These are phyloP conservation scores for Acleris laterana DNA, from an alignment of 2,888 invertebrate genomes.

Conservation along the genomic window DNA sequence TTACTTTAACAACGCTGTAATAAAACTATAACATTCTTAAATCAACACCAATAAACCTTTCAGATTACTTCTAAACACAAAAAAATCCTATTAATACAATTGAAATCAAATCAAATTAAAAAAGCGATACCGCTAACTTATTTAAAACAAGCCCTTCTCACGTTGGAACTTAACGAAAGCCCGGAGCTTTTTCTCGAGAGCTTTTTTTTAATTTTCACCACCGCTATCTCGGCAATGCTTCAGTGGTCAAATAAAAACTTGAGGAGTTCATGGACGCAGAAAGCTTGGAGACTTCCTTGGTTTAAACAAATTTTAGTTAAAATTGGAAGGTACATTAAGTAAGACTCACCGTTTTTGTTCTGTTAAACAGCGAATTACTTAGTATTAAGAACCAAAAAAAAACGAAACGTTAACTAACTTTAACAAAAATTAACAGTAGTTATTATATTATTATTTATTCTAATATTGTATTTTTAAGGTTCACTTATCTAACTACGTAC, in stretches of 20 bases:
- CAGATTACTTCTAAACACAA: constrained; percentile 11
- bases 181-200: constrained; percentile 59
- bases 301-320: constrained; percentile 32
- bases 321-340: too few relatives aligned
- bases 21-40: too few relatives aligned
- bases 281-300: constrained; percentile 42
- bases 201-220: constrained; percentile 80
- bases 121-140: constrained; percentile 39
- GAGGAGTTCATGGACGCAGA: constrained; percentile 70
- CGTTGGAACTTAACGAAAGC: constrained; percentile 48
- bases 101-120: constrained; percentile 46
- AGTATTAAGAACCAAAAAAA: too few relatives aligned
- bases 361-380: too few relatives aligned
- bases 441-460: too few relatives aligned
- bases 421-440: too few relatives aligned
- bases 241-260: constrained; percentile 85
- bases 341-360: too few relatives aligned
- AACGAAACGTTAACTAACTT: too few relatives aligned
- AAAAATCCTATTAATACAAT: constrained; percentile 38
- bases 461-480: too few relatives aligned
- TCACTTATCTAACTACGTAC: too few relatives aligned
- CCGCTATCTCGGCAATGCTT: constrained; percentile 83
- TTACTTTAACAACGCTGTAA: too few relatives aligned
- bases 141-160: constrained; percentile 50
- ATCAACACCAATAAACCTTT: constrained; percentile 40